phyloP scores from a whole-genome alignment of 2,888 invertebrate species.

The Apamea monoglypha region DNA sequence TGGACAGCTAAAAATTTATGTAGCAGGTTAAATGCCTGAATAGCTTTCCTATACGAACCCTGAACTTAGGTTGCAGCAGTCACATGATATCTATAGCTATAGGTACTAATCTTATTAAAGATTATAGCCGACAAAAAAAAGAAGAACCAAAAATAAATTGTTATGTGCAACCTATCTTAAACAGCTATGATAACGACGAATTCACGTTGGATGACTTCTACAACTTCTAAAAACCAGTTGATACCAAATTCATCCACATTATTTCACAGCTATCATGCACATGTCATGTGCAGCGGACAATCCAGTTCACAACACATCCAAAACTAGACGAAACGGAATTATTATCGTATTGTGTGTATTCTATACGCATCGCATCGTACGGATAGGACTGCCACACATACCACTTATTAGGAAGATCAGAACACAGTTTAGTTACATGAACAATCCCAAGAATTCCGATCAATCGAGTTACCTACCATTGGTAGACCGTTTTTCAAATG shows the following conservation, averaged over 20 bases:
- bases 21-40: no score
- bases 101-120: no score
- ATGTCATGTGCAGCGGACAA: constrained; percentile 38
- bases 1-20: not conserved
- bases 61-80: not conserved
- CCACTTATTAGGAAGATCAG: constrained; percentile 19
- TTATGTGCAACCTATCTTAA: not conserved
- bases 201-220: constrained; percentile 35
- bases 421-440: constrained; percentile 6
- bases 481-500: constrained; percentile 24
- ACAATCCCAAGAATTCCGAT: constrained; percentile 23
- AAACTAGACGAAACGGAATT: constrained; percentile 26
- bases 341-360: constrained; percentile 21
- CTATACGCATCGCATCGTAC: not conserved
- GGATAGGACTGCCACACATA: constrained; percentile 2
- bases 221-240: constrained; percentile 43
- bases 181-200: constrained; percentile 20
- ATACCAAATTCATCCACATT: constrained; percentile 32
- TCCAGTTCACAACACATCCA: constrained; percentile 25
- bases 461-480: constrained; percentile 6
- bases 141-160: constrained; percentile 5
- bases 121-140: not conserved
- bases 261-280: constrained; percentile 40
- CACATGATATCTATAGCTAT: no score
- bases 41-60: not conserved